Conservation (phyloP, 2,113 vertebrate species). For the Tautogolabrus adspersus region DNA sequence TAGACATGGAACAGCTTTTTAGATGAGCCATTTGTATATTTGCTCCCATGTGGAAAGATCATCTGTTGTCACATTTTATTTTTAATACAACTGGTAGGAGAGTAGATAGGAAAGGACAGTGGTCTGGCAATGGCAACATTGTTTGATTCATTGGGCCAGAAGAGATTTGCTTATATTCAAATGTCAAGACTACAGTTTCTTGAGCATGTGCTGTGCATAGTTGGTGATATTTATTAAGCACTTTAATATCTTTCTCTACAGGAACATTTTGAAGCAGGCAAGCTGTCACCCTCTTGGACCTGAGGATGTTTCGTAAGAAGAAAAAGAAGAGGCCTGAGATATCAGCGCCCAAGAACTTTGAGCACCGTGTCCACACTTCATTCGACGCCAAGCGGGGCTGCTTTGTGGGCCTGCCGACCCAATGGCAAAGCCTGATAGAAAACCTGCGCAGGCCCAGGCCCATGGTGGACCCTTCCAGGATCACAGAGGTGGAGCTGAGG, state of each 20-base stretch:
- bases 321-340: conserved; percentile 99
- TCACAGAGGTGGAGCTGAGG: conserved; percentile 94
- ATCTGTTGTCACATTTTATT: conserved; percentile 34
- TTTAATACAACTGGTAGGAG: conserved; percentile 26
- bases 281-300: conserved; percentile 58
- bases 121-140: neutral
- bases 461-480: conserved; percentile 95
- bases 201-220: neutral
- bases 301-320: conserved; percentile 97
- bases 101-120: conserved; percentile 13
- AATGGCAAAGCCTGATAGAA: conserved; percentile 98
- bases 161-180: conserved; percentile 43
- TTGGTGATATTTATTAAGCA: conserved; percentile 10
- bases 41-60: conserved; percentile 14
- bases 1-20: conserved; percentile 21
- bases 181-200: conserved; percentile 37
- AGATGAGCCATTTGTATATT: conserved; percentile 36
- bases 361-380: conserved; percentile 97
- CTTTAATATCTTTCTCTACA: conserved; percentile 40
- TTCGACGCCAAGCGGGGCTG: conserved; percentile 95
- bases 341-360: conserved; percentile 95
- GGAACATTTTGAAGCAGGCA: conserved; percentile 56
- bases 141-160: neutral
- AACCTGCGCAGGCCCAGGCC: conserved; percentile 94
- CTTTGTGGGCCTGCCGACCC: conserved; percentile 94